phyloP scores from a whole-genome alignment of 2,888 invertebrate genomes.

The Coelinius sp. region DNA sequence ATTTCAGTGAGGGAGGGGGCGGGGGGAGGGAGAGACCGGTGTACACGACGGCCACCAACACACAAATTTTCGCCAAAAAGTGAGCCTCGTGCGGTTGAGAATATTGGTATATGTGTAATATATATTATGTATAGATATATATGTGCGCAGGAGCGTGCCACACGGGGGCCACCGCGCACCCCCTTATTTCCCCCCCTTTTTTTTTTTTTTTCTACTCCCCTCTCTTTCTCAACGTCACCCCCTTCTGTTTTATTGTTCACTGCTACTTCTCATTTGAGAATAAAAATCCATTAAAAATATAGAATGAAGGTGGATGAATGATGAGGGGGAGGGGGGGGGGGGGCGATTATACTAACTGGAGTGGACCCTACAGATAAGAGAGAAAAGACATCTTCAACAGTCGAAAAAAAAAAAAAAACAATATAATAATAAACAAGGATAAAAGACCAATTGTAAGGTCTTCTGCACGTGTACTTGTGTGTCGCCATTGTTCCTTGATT shows the following conservation, averaged over 20 bases:
- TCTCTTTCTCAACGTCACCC: background rate
- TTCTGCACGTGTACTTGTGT: conserved; percentile 8
- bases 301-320: background rate
- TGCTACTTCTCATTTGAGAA: no score
- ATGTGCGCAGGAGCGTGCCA: conserved; percentile 50
- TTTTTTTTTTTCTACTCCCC: background rate
- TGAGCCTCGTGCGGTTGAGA: conserved; percentile 3
- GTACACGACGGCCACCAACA: conserved; percentile 21
- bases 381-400: background rate
- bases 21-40: conserved; percentile 11
- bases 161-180: conserved; percentile 42
- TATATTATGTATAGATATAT: conserved; percentile 29
- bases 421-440: no score
- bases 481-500: conserved; percentile 13
- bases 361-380: no score
- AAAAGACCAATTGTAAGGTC: background rate
- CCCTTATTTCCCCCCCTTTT: conserved; percentile 15
- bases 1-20: background rate
- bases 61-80: conserved; percentile 35
- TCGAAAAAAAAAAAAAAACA: background rate
- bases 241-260: background rate
- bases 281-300: no score
- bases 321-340: background rate
- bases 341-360: conserved; percentile 4
- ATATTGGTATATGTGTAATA: background rate